A percentile compares a stretch with the other conserved stretches of the same genome.
Evolutionary conservation across 2,888 invertebrate species (phyloP).

Genomic region (Parnassius apollo): DNA sequence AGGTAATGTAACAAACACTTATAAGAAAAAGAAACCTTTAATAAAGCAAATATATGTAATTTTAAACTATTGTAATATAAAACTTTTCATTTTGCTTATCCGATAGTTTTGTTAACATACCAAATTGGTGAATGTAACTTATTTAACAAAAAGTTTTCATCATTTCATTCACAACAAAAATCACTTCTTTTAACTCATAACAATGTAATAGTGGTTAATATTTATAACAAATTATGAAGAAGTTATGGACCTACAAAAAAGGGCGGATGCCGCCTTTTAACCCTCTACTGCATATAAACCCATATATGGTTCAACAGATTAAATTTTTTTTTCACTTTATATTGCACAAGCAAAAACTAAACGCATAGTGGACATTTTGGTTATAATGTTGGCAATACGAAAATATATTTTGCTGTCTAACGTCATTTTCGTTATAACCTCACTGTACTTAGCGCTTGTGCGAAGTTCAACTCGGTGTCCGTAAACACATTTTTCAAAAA

Average conservation of each 20-base stretch:
- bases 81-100: slow-evolving; percentile 30
- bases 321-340: too few species aligned
- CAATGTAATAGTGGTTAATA: slow-evolving; percentile 4
- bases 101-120: slow-evolving; percentile 26
- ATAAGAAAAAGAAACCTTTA: slow-evolving; percentile 45
- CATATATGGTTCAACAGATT: too few species aligned
- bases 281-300: too few species aligned
- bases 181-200: slow-evolving; percentile 1
- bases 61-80: slow-evolving; percentile 27
- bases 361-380: too few species aligned
- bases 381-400: too few species aligned
- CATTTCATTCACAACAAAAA: slow-evolving; percentile 16
- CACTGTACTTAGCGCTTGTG: too few species aligned
- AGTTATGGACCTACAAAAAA: not conserved
- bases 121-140: slow-evolving; percentile 10
- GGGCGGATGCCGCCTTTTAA: too few species aligned
- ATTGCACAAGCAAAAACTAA: too few species aligned
- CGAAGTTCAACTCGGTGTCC: too few species aligned
- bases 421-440: too few species aligned
- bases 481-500: too few species aligned
- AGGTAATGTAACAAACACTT: slow-evolving; percentile 49
- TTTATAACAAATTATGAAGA: slow-evolving; percentile 6
- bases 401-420: too few species aligned
- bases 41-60: slow-evolving; percentile 47
- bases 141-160: slow-evolving; percentile 11